These are phyloP conservation scores for Australoheros scitulus DNA, from an alignment of 2,113 vertebrate genomes.

Conservation along the genomic window DNA sequence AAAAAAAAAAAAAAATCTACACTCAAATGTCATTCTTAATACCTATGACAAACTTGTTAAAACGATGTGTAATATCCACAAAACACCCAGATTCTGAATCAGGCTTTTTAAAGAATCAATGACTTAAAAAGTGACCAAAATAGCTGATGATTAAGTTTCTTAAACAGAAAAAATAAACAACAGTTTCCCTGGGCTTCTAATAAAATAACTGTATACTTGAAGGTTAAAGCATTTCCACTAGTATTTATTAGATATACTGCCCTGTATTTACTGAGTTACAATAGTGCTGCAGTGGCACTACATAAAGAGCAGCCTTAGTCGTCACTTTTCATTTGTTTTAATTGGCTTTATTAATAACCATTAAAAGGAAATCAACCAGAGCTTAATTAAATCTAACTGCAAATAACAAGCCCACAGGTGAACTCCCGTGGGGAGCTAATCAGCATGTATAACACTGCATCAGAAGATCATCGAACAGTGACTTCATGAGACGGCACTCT, in stretches of 20 bases:
- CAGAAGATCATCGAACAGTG: constrained; percentile 17
- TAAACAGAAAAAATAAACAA: neutral
- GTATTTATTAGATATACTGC: neutral
- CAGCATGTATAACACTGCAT: neutral
- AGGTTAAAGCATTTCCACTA: neutral
- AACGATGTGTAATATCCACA: neutral
- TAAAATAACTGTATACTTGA: neutral
- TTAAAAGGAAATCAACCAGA: constrained; percentile 25
- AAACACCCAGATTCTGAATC: neutral
- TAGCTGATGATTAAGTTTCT: neutral
- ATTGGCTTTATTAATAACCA: constrained; percentile 40
- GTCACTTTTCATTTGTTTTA: constrained; percentile 22
- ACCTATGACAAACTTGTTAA: fast-evolving
- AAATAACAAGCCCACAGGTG: constrained; percentile 25
- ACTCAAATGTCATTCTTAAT: neutral
- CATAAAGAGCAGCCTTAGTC: neutral
- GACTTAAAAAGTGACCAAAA: no score
- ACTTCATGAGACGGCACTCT: constrained; percentile 20
- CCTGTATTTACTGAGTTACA: neutral
- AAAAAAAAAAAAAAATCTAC: neutral
- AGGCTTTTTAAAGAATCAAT: fast-evolving
- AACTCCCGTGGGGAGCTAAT: constrained; percentile 17
- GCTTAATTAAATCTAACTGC: constrained; percentile 34
- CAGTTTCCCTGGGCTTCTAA: neutral
- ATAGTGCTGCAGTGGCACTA: neutral